Evolutionary conservation across 30 jellyfish, hydroid and myxozoan genomes (phyloP).

Genomic region (Clytia hemisphaerica): DNA sequence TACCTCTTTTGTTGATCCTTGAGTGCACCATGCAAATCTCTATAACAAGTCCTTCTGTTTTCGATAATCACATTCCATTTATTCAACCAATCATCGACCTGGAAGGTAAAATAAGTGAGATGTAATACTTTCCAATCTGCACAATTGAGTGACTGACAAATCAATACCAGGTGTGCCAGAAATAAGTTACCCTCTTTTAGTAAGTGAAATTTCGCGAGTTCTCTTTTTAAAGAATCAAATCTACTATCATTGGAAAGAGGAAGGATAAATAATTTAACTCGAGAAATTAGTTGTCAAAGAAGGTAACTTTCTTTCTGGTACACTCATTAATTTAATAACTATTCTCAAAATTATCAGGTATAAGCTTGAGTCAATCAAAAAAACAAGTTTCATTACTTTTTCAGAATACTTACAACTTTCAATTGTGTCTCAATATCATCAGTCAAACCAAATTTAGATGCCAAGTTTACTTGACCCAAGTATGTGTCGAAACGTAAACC

Average conservation of each 20-base stretch:
- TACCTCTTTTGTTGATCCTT: slow-evolving; percentile 64
- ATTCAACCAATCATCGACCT: slow-evolving; percentile 68
- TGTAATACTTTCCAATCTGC: too few species aligned
- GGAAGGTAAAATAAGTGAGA: neutral
- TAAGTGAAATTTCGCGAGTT: too few species aligned
- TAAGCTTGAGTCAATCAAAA: neutral
- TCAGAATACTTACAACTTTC: slow-evolving; percentile 55
- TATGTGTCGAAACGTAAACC: slow-evolving; percentile 65
- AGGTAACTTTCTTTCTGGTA: too few species aligned
- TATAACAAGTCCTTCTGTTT: slow-evolving; percentile 62
- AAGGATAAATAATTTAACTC: too few species aligned
- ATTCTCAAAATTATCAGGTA: neutral
- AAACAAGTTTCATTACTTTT: neutral
- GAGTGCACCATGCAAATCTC: slow-evolving; percentile 67
- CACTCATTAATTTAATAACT: too few species aligned
- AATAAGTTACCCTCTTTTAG: too few species aligned
- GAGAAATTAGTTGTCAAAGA: too few species aligned
- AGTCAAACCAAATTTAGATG: slow-evolving; percentile 69
- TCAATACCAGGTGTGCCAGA: too few species aligned
- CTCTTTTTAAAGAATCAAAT: too few species aligned
- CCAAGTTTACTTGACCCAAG: slow-evolving; percentile 67
- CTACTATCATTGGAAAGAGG: too few species aligned
- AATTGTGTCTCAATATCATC: slow-evolving; percentile 55
- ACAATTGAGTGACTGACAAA: neutral
- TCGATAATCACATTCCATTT: slow-evolving; percentile 65